A percentile compares a stretch with the other conserved stretches of the same genome.
phyloP scores from a whole-genome alignment of 1,140 invertebrate species.

The Micrasema minimum region DNA sequence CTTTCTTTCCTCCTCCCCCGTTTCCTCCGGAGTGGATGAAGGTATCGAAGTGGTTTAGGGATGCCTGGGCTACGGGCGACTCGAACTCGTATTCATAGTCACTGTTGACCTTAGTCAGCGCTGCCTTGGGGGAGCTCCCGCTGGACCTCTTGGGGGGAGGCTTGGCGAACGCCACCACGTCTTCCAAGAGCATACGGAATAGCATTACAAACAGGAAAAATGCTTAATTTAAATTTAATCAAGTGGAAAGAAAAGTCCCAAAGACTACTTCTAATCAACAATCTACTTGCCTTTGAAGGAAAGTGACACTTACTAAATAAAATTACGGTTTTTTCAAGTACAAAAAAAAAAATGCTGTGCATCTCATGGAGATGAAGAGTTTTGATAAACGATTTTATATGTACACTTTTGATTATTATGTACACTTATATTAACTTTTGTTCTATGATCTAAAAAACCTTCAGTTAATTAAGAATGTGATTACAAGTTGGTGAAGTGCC shows the following conservation, averaged over 20 bases:
- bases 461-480: too few species aligned
- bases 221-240: neutral
- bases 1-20: conserved; percentile 39
- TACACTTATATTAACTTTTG: too few species aligned
- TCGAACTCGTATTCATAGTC: conserved; percentile 49
- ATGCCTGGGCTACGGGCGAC: conserved; percentile 40
- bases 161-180: conserved; percentile 47
- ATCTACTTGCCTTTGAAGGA: neutral
- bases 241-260: neutral
- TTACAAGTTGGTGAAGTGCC: too few species aligned
- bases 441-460: too few species aligned
- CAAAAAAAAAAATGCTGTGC: neutral
- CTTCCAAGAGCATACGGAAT: conserved; percentile 29
- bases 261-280: neutral
- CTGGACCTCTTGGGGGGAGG: conserved; percentile 38
- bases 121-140: neutral
- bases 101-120: conserved; percentile 25
- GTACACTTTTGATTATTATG: too few species aligned
- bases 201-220: conserved; percentile 16
- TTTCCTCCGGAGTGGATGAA: conserved; percentile 14
- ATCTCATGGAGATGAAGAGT: too few species aligned
- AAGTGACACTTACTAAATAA: neutral
- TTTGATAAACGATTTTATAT: too few species aligned
- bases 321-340: neutral
- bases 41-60: conserved; percentile 50